These are phyloP conservation scores for Enteromius unitaeniatus DNA, from an alignment of 2,797 vertebrate genomes.

Conservation along the genomic window DNA sequence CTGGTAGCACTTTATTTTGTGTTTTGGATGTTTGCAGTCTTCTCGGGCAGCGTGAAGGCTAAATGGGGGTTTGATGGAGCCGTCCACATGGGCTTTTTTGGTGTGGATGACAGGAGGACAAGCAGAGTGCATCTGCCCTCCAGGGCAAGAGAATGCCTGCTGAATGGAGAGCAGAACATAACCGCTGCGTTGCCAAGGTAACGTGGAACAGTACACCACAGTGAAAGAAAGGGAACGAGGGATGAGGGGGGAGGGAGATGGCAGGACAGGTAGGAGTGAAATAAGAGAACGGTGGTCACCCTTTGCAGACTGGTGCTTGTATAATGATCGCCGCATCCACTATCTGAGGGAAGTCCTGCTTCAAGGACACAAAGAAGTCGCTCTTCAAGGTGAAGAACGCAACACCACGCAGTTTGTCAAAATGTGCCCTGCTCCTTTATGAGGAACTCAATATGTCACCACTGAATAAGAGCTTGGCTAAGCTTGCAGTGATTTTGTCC, in stretches of 20 bases:
- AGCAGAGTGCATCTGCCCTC: conserved; percentile 67
- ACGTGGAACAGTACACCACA: conserved; percentile 73
- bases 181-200: conserved; percentile 74
- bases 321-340: background rate
- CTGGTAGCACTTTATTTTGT: background rate
- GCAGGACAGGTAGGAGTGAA: conserved; percentile 64
- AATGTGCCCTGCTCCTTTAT: conserved; percentile 4
- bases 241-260: conserved; percentile 56
- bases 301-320: background rate
- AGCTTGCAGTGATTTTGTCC: conserved; percentile 35
- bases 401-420: conserved; percentile 14
- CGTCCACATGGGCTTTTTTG: conserved; percentile 17
- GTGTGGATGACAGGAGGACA: conserved; percentile 60
- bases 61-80: conserved; percentile 32
- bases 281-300: conserved; percentile 62
- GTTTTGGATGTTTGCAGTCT: conserved; percentile 4
- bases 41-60: conserved; percentile 9
- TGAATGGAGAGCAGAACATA: conserved; percentile 75
- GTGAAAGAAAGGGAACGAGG: conserved; percentile 42
- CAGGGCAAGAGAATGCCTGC: conserved; percentile 66
- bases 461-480: conserved; percentile 32
- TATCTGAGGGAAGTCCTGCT: conserved; percentile 18
- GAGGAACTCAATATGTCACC: conserved; percentile 25
- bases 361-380: conserved; percentile 13
- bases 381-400: conserved; percentile 29